A percentile compares a stretch with the other conserved stretches of the same genome.
phyloP scores from a whole-genome alignment of 2,113 vertebrate species.

The Trichomycterus rosablanca region DNA sequence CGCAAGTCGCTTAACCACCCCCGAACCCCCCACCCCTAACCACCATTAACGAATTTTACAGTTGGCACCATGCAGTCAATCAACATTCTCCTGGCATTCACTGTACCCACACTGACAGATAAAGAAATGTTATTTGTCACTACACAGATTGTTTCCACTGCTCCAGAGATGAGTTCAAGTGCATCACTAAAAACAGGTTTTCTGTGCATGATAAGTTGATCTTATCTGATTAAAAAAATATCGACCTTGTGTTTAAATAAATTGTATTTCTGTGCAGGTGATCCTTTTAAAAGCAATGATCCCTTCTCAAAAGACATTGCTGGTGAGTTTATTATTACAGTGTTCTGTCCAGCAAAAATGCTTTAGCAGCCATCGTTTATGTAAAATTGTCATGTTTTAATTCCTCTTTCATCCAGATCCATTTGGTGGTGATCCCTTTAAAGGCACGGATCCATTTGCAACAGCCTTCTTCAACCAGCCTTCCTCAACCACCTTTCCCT shows the following conservation, averaged over 20 bases:
- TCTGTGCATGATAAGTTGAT: no score
- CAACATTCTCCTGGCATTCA: no score
- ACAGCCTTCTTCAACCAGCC: conserved; percentile 86
- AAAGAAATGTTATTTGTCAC: no score
- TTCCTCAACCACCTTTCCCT: conserved; percentile 68
- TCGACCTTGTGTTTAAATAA: background rate
- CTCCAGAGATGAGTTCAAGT: no score
- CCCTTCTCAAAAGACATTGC: conserved; percentile 83
- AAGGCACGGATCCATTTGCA: conserved; percentile 94
- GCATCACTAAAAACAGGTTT: no score
- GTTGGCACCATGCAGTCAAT: no score
- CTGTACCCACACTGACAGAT: no score
- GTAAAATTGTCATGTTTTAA: background rate
- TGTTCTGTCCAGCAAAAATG: background rate
- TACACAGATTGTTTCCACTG: no score
- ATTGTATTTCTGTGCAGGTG: conserved; percentile 60
- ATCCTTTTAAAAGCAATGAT: conserved; percentile 91
- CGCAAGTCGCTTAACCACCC: no score
- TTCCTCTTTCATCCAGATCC: conserved; percentile 71
- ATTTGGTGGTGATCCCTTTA: conserved; percentile 94
- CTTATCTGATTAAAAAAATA: no score
- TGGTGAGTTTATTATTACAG: conserved; percentile 63
- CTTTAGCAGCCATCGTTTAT: background rate
- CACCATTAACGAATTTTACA: no score
- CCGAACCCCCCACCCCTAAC: no score